Evolutionary conservation across 2,797 vertebrate species (phyloP).

Genomic region (Lepus oiostolus): DNA sequence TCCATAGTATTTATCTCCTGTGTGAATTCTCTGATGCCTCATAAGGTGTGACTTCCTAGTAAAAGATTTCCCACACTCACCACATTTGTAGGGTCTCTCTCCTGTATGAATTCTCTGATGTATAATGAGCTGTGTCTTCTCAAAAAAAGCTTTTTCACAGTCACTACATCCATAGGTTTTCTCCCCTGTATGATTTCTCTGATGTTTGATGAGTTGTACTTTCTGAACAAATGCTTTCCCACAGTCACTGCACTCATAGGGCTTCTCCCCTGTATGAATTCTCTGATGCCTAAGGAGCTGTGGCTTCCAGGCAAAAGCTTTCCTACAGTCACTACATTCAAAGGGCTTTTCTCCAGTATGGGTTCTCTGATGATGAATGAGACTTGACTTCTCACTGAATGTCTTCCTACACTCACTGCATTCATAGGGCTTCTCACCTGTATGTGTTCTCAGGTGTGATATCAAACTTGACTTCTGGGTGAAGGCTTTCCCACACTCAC

Average conservation of each 20-base stretch:
- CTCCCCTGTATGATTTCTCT: slow-evolving; percentile 79
- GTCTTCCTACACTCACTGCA: slow-evolving; percentile 80
- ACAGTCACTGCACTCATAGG: slow-evolving; percentile 79
- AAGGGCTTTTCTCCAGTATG: slow-evolving; percentile 81
- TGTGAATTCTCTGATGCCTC: slow-evolving; percentile 76
- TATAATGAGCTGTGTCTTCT: slow-evolving; percentile 73
- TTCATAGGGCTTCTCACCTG: slow-evolving; percentile 78
- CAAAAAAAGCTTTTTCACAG: slow-evolving; percentile 77
- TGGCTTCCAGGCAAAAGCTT: slow-evolving; percentile 78
- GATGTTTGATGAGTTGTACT: slow-evolving; percentile 83
- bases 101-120: slow-evolving; percentile 80
- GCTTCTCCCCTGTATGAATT: slow-evolving; percentile 85
- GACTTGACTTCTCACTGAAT: slow-evolving; percentile 83
- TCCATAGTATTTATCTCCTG: slow-evolving; percentile 48
- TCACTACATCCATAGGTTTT: slow-evolving; percentile 74
- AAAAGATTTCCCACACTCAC: slow-evolving; percentile 77
- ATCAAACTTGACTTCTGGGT: slow-evolving; percentile 75
- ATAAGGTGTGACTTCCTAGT: slow-evolving; percentile 78
- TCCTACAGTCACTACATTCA: slow-evolving; percentile 70
- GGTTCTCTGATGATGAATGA: slow-evolving; percentile 80
- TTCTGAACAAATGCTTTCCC: slow-evolving; percentile 84
- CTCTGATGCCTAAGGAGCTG: slow-evolving; percentile 81
- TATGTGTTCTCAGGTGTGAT: slow-evolving; percentile 77
- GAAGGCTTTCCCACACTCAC: slow-evolving; percentile 74
- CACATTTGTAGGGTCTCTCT: slow-evolving; percentile 80